phyloP scores from a whole-genome alignment of 2,113 vertebrate genomes.

The Psilopogon haemacephalus region DNA sequence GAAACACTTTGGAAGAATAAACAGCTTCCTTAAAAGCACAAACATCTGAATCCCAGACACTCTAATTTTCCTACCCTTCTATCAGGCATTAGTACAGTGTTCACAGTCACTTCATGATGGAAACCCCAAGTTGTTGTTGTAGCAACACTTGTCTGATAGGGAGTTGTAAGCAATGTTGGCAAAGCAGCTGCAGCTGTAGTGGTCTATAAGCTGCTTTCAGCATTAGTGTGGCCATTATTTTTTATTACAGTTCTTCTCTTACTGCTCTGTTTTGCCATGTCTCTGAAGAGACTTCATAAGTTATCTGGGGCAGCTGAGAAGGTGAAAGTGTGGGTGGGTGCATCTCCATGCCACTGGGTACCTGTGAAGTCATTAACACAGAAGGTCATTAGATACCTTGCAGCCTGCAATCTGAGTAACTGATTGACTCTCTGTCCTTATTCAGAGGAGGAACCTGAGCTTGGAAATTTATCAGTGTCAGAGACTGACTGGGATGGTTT shows the following conservation, averaged over 20 bases:
- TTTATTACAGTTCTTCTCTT: not conserved
- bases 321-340: too few relatives aligned
- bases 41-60: not conserved
- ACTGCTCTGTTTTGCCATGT: not conserved
- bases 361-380: not conserved
- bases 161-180: not conserved
- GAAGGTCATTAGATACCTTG: not conserved
- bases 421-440: slow-evolving; percentile 72
- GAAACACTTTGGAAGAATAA: not conserved
- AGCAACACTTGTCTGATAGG: not conserved
- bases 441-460: slow-evolving; percentile 85
- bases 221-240: not conserved
- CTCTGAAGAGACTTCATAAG: not conserved
- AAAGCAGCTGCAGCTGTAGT: not conserved
- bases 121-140: not conserved
- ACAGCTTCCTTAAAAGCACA: not conserved
- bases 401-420: slow-evolving; percentile 19
- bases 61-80: not conserved
- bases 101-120: not conserved
- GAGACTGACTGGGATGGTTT: slow-evolving; percentile 88
- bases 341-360: not conserved
- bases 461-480: slow-evolving; percentile 81
- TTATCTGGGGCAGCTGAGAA: not conserved
- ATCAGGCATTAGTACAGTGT: not conserved
- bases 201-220: not conserved